Evolutionary conservation across 2,113 vertebrate species (phyloP).

Genomic region (Carassius auratus): DNA sequence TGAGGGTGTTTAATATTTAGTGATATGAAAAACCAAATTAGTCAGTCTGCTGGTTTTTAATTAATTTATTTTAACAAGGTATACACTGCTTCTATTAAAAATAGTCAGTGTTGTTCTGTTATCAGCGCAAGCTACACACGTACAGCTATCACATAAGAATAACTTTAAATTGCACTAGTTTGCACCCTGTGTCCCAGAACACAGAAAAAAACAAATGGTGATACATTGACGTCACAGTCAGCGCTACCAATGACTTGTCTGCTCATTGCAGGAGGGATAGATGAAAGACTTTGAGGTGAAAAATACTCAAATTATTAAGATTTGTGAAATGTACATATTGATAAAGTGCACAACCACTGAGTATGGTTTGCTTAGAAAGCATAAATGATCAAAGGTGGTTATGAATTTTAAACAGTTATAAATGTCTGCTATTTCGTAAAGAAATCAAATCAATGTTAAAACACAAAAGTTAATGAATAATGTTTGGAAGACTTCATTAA

Average conservation of each 20-base stretch:
- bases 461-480: too few species aligned
- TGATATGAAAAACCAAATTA: slow-evolving; percentile 49
- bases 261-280: not conserved
- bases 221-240: not conserved
- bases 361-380: slow-evolving; percentile 10
- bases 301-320: not conserved
- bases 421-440: too few species aligned
- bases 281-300: not conserved
- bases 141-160: not conserved
- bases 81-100: slow-evolving; percentile 20
- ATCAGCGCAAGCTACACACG: slow-evolving; percentile 41
- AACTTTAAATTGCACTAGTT: not conserved
- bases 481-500: too few species aligned
- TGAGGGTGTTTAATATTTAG: slow-evolving; percentile 11
- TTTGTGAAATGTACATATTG: not conserved
- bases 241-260: slow-evolving; percentile 65
- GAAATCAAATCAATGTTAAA: too few species aligned
- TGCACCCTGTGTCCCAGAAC: slow-evolving; percentile 1
- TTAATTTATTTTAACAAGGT: slow-evolving; percentile 14
- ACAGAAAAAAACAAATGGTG: not conserved
- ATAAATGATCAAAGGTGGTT: not conserved
- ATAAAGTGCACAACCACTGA: not conserved
- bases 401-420: not conserved
- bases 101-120: slow-evolving; percentile 53
- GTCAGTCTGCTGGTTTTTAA: not conserved